Evolutionary conservation across 2,888 invertebrate species (phyloP), one percentile per base, ranked within the genome.

Genomic region (Coleophora flavipennella): DNA sequence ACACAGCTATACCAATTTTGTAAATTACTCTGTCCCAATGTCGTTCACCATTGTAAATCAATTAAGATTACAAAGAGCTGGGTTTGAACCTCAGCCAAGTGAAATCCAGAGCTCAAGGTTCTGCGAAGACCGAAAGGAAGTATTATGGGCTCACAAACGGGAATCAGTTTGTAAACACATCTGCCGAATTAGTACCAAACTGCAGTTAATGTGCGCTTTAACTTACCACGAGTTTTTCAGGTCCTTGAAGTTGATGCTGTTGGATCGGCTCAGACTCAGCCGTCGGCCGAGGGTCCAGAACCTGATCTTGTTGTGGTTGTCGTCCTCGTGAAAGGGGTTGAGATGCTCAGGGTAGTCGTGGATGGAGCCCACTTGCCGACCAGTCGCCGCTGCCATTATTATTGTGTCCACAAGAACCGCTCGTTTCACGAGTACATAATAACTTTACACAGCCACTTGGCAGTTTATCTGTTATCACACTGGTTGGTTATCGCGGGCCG

Each of bases 301-400:
- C 39, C 88, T 68, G 46, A 89, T 79, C 56, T 87, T 86, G 57
- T 86, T 88, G 59, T 89, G 88, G 62, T 88, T 86, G 49, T 88
- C 88, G 39, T 89, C 90, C 53, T 91, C 91, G 48, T 87, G 87
- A 67, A 92, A 92, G 13, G 92, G 92, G 73, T 92, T 92, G 48
- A 92, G 79, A 66, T 92, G 91, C 60, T 92, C 91, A 34, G 92
- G 92, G 68, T 92, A 92, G 67, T 92, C 88, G 64, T 90, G 86
- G 54, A 90, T 86, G 36, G 90, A 89, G 49, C 81, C 53, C 31
- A 81, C 70, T 65, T 86, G 86, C 52, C 86, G 80, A 40, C 79
- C 70, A 46, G 81, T 74, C 69, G 71, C 69, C 42, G 75, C 56
- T 46, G 78, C 70, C 81, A 84, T 80, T 53, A 73, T n/a, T n/a